Conservation (phyloP, 1,140 invertebrate genomes). For the Pissodes strobi region DNA sequence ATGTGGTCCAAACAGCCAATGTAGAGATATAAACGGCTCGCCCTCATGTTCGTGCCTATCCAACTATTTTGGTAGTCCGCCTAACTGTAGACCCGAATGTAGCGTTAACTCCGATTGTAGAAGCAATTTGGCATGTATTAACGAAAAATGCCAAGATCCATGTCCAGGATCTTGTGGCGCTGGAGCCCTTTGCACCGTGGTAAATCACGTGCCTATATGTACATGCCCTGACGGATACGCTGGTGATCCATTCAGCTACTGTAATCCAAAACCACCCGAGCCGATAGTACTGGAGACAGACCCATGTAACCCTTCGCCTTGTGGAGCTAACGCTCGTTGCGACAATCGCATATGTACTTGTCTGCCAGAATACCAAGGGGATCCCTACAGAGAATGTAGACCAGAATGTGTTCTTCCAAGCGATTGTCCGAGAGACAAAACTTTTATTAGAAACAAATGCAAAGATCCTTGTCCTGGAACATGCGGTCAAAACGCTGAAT, state of each 20-base stretch:
- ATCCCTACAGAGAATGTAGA: too few species aligned
- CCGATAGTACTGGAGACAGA: conserved; percentile 19
- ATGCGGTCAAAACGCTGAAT: conserved; percentile 66
- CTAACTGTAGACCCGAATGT: conserved; percentile 62
- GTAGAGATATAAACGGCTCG: conserved; percentile 59
- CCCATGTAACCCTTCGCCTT: conserved; percentile 65
- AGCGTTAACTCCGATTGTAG: conserved; percentile 62
- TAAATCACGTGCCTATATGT: conserved; percentile 67
- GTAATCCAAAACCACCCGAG: conserved; percentile 53
- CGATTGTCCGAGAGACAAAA: conserved; percentile 72
- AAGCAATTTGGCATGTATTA: conserved; percentile 61
- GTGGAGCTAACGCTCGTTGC: conserved; percentile 64
- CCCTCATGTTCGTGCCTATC: conserved; percentile 65
- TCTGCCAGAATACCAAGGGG: conserved; percentile 71
- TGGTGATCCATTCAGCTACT: conserved; percentile 73
- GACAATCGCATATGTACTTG: conserved; percentile 69
- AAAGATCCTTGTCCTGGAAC: conserved; percentile 70
- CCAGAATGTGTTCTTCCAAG: conserved; percentile 69
- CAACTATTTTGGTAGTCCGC: conserved; percentile 60
- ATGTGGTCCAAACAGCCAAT: conserved; percentile 62
- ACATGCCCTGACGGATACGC: conserved; percentile 64
- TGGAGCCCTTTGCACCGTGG: conserved; percentile 63
- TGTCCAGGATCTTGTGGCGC: conserved; percentile 70
- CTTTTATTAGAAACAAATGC: conserved; percentile 74
- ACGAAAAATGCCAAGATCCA: conserved; percentile 67